Evolutionary conservation across 1,140 invertebrate genomes (phyloP).

Genomic region (Scaptomyza graminum): DNA sequence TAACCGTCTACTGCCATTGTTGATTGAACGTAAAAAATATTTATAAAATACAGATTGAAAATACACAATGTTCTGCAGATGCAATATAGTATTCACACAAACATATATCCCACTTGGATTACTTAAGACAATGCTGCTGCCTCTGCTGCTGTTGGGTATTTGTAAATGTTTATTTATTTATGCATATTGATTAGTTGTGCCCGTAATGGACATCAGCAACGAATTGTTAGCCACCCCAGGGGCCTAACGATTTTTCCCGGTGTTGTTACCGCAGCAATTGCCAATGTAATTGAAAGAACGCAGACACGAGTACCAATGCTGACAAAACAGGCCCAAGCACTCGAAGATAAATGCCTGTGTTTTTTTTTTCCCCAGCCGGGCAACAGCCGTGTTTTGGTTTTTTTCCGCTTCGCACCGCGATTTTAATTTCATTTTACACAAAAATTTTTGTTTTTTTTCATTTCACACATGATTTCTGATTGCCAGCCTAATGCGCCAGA

Average conservation of each 20-base stretch:
- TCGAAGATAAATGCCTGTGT: constrained; percentile 47
- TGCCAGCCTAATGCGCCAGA: constrained; percentile 75
- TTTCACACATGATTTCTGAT: constrained; percentile 83
- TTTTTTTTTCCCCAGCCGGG: constrained; percentile 27
- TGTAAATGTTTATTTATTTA: constrained; percentile 74
- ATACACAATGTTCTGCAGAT: constrained; percentile 56
- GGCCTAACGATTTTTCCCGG: constrained; percentile 45
- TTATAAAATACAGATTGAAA: constrained; percentile 80
- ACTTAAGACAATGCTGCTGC: constrained; percentile 4
- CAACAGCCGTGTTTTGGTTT: constrained; percentile 52
- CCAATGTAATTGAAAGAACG: constrained; percentile 75
- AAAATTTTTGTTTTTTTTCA: constrained; percentile 60
- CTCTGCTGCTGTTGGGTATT: constrained; percentile 42
- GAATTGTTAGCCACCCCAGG: constrained; percentile 26
- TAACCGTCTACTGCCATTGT: constrained; percentile 55
- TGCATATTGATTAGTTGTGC: constrained; percentile 71
- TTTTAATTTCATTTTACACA: constrained; percentile 74
- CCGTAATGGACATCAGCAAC: constrained; percentile 20
- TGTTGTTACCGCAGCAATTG: constrained; percentile 73
- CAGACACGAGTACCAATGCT: constrained; percentile 31
- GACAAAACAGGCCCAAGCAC: constrained; percentile 15
- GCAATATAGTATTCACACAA: not conserved
- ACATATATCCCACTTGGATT: constrained; percentile 7
- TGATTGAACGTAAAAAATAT: constrained; percentile 77
- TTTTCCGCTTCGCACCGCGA: constrained; percentile 61